Evolutionary conservation across 2,113 vertebrate species (phyloP).

Genomic region (Leptosomus discolor): DNA sequence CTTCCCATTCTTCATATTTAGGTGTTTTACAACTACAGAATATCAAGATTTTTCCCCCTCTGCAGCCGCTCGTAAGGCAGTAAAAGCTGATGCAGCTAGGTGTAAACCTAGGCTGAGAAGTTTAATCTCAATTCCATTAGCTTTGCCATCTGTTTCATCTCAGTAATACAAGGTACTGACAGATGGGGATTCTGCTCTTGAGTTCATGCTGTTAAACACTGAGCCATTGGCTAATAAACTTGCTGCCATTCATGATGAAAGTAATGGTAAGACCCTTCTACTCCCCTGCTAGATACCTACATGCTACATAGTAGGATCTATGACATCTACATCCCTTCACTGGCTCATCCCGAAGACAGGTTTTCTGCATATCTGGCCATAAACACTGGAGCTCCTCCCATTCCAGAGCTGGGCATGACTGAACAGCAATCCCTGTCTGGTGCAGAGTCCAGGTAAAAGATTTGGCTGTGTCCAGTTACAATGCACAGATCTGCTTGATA

Average conservation of each 20-base stretch:
- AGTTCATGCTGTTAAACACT: neutral
- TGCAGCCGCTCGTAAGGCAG: neutral
- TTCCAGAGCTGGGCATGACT: neutral
- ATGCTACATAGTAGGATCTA: neutral
- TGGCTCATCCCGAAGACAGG: neutral
- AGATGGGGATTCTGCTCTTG: neutral
- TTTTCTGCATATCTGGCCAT: neutral
- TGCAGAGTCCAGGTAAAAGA: neutral
- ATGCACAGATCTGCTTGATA: neutral
- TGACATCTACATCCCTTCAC: neutral
- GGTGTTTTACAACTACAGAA: neutral
- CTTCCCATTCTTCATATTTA: neutral
- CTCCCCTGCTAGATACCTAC: neutral
- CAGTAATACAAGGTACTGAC: neutral
- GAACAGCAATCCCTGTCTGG: neutral
- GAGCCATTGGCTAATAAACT: neutral
- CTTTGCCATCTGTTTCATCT: constrained; percentile 28
- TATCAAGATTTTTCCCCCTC: neutral
- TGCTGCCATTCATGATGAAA: neutral
- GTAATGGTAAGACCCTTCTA: neutral
- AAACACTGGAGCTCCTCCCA: neutral
- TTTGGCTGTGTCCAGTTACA: neutral
- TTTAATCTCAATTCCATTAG: constrained; percentile 20
- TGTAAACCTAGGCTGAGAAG: neutral
- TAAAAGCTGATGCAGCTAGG: neutral